These are phyloP conservation scores for Buceros bicornis DNA, from an alignment of 2,797 vertebrate species.

Conservation along the genomic window DNA sequence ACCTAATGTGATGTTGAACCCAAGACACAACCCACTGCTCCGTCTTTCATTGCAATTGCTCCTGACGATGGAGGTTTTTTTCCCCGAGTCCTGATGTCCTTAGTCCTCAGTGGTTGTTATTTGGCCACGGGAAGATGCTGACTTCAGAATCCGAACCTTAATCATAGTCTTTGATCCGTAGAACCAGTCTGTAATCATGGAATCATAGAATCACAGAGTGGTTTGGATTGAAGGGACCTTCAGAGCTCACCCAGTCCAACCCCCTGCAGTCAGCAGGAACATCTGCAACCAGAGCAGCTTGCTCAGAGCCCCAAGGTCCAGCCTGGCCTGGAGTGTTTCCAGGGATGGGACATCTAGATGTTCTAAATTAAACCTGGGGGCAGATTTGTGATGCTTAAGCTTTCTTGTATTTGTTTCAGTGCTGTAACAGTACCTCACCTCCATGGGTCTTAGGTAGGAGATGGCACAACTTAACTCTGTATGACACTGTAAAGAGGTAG, in stretches of 20 bases:
- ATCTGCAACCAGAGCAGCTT: too few relatives aligned
- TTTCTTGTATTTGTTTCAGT: not conserved
- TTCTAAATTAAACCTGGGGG: not conserved
- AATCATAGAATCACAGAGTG: too few relatives aligned
- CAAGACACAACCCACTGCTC: not conserved
- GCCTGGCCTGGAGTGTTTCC: too few relatives aligned
- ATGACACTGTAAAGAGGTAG: not conserved
- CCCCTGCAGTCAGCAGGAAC: too few relatives aligned
- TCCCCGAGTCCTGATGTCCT: not conserved
- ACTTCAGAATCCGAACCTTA: not conserved
- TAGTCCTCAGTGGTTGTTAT: not conserved
- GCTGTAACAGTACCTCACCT: not conserved
- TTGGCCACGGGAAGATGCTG: not conserved
- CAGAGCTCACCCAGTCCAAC: too few relatives aligned
- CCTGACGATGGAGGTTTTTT: not conserved
- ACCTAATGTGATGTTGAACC: fast-evolving
- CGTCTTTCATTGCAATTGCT: not conserved
- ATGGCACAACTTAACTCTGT: not conserved
- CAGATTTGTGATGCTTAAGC: not conserved
- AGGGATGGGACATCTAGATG: too few relatives aligned
- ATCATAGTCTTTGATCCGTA: too few relatives aligned
- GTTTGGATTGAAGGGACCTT: too few relatives aligned
- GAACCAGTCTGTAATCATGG: too few relatives aligned
- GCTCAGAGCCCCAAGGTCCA: too few relatives aligned
- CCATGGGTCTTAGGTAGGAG: not conserved